These are phyloP conservation scores for Lasioglossum lativentre DNA, from an alignment of 2,888 invertebrate genomes.

Conservation along the genomic window DNA sequence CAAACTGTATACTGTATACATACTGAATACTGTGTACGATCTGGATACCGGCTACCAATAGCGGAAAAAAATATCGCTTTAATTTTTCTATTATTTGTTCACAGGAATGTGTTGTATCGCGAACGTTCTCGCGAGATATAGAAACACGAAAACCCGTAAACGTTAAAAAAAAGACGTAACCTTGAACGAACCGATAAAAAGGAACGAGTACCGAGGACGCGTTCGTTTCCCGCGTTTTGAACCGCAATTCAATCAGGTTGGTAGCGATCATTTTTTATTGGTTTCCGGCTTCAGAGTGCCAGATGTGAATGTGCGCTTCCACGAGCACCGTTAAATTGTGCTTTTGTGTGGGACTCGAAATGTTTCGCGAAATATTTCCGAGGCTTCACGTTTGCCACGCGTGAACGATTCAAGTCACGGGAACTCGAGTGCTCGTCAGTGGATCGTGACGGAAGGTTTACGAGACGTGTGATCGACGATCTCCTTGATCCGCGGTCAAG, in stretches of 20 bases:
- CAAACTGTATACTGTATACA: not conserved
- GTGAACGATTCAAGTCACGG: not conserved
- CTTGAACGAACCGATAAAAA: not conserved
- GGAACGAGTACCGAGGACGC: not conserved
- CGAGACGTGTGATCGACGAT: not conserved
- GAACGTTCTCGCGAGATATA: not conserved
- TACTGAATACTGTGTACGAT: not conserved
- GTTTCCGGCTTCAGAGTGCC: constrained; percentile 63
- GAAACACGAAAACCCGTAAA: not conserved
- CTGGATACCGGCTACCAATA: constrained; percentile 45
- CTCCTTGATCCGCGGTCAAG: not conserved
- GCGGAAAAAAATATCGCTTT: not conserved
- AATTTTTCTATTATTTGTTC: not conserved
- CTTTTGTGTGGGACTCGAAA: constrained; percentile 74
- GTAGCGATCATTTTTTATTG: constrained; percentile 30
- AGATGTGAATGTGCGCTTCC: constrained; percentile 75
- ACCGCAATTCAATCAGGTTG: constrained; percentile 42
- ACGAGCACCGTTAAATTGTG: constrained; percentile 72
- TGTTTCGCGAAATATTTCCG: constrained; percentile 44
- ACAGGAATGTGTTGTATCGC: not conserved
- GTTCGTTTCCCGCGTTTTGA: constrained; percentile 53
- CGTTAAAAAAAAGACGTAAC: not conserved
- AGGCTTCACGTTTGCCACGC: not conserved
- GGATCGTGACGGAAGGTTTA: not conserved
- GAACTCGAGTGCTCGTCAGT: not conserved